Conservation (phyloP, 2,113 vertebrate species). For the Geococcyx californianus region DNA sequence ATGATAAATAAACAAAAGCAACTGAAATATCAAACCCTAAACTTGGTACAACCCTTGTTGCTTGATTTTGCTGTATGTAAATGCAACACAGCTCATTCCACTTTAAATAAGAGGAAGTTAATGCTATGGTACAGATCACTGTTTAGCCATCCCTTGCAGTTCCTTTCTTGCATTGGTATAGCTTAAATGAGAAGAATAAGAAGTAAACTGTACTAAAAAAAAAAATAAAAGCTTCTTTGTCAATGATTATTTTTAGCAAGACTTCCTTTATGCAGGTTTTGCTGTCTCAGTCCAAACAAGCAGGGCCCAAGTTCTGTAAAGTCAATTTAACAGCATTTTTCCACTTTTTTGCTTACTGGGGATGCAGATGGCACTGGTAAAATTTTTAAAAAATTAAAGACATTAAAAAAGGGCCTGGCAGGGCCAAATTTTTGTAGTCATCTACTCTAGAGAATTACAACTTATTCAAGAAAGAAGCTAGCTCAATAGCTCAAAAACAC, state of each 20-base stretch:
- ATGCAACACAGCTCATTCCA: background rate
- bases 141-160: background rate
- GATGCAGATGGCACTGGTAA: background rate
- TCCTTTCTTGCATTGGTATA: background rate
- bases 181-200: background rate
- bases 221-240: background rate
- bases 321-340: background rate
- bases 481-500: background rate
- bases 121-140: background rate
- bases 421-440: background rate
- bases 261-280: background rate
- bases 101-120: background rate
- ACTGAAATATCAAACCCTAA: background rate
- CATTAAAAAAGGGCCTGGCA: background rate
- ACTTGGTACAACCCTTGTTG: too few species aligned
- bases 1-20: background rate
- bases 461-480: background rate
- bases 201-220: background rate
- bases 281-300: background rate
- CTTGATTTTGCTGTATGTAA: background rate
- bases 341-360: background rate
- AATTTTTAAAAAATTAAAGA: background rate
- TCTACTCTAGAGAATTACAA: background rate
- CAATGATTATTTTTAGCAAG: background rate
- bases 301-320: background rate